Base-by-base conservation (phyloP, 2,113 vertebrate species). In the Cnemophilus loriae region DNA sequence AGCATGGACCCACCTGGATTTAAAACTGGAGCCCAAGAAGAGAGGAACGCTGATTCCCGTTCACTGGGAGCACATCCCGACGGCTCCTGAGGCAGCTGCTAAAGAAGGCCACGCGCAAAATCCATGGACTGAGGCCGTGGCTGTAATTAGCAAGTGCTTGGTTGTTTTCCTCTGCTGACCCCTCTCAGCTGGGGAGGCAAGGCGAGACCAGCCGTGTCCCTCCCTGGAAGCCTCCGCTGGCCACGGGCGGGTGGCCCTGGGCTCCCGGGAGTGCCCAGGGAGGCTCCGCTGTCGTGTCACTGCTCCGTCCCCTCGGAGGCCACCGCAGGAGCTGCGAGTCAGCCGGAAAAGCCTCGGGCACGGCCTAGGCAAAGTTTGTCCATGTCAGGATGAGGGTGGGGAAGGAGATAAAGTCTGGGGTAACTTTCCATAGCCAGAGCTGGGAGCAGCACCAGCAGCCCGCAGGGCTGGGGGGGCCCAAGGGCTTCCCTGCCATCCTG, bases 141-240 rank as follows among this genome's bases (percentile, higher is more conserved):
- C 63, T 37, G 10, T 9, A 14, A 23, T 12, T 2, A 7, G 6
- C 19, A 4, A 35, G 30, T 0, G 65, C 59, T 11, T 0, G 9
- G 47, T 2, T 33, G 39, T 4, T n/a, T 7, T 2, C 13, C 28
- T 9, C 5, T 0, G 9, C 3, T 2, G 26, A 16, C 53, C 2
- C 33, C 42, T 23, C 49, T 0, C 6, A 1, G 13, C 41, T 0
- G 26, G 19, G 19, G 50, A 27, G n/a, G 46, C 0, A 0, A 9
- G 4, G 3, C 1, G 4, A 70, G 56, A 22, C 17, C 30, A 21
- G 59, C 91, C 16, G 42, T 0, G 44, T 2, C 44, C 70, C 52
- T 2, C 44, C 70, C 52, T 3, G 52, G 44, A 3, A 28, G 41
- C 24, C 70, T 11, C 21, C 0, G 3, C 30, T 13, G 57, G 16